A percentile compares a stretch with the other conserved stretches of the same genome.
phyloP scores from a whole-genome alignment of 2,797 vertebrate genomes.

The Acipenser oxyrinchus region DNA sequence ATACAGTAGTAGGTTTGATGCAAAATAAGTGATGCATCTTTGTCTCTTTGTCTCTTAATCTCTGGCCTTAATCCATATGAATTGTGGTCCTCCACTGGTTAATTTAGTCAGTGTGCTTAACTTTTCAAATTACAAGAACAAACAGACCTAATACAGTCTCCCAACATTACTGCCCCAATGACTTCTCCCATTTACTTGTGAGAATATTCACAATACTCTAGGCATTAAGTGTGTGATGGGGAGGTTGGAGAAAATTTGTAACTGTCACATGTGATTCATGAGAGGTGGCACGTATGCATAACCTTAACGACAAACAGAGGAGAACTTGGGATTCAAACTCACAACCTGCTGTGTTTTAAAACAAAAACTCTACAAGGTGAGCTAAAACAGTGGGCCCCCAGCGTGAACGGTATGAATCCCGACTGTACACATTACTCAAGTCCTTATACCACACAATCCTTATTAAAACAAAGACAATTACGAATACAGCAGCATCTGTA shows the following conservation, averaged over 20 bases:
- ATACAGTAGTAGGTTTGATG: too few species aligned
- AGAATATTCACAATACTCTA: not conserved
- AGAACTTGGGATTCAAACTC: not conserved
- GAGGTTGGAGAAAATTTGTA: not conserved
- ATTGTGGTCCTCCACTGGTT: too few species aligned
- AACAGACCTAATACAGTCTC: too few species aligned
- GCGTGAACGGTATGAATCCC: not conserved
- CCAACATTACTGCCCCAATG: too few species aligned
- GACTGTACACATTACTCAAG: not conserved
- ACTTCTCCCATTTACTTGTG: not conserved
- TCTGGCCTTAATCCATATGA: too few species aligned
- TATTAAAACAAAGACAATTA: not conserved
- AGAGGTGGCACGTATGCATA: not conserved
- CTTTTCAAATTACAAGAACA: too few species aligned
- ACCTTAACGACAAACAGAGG: not conserved
- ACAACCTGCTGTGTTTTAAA: not conserved
- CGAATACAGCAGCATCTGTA: too few species aligned
- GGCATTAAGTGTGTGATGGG: not conserved
- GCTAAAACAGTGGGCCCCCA: not conserved
- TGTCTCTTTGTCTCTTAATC: too few species aligned
- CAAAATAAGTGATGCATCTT: too few species aligned
- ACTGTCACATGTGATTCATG: not conserved
- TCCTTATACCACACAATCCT: not conserved
- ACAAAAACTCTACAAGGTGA: not conserved
- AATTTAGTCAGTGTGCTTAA: too few species aligned